Conservation (phyloP, 2,888 invertebrate species). For the Andrena flavipes region DNA sequence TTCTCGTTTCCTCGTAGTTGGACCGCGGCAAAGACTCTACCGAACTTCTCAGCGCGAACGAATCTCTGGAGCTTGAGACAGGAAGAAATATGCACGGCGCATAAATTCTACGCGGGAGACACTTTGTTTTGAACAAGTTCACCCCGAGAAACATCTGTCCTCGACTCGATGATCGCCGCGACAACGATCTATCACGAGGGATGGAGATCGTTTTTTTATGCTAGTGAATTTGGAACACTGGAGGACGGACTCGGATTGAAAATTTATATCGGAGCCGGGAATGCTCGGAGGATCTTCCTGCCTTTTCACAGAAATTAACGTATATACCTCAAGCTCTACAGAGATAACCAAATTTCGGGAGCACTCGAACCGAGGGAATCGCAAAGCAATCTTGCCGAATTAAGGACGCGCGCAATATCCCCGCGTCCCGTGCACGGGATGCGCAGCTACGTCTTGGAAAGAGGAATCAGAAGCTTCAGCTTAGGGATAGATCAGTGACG, state of each 20-base stretch:
- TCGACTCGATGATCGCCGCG: background rate
- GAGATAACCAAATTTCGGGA: too few relatives aligned
- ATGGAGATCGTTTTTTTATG: background rate
- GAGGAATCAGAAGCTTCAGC: too few relatives aligned
- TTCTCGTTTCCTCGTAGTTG: background rate
- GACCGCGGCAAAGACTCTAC: background rate
- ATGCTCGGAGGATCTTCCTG: too few relatives aligned
- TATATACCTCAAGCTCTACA: too few relatives aligned
- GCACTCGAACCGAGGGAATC: too few relatives aligned
- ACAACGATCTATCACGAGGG: background rate
- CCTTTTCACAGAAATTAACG: too few relatives aligned
- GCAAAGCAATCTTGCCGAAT: too few relatives aligned
- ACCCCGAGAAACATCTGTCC: background rate
- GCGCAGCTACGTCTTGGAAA: too few relatives aligned
- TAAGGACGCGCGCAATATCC: too few relatives aligned
- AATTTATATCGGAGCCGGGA: background rate
- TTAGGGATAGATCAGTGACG: too few relatives aligned
- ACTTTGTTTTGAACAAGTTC: background rate
- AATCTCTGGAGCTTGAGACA: background rate
- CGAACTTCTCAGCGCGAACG: background rate
- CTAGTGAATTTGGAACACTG: background rate
- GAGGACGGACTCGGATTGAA: background rate
- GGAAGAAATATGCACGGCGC: background rate
- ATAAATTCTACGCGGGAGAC: background rate
- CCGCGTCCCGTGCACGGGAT: too few relatives aligned